Evolutionary conservation across 2,797 vertebrate genomes (phyloP).

Genomic region (Argya squamiceps): DNA sequence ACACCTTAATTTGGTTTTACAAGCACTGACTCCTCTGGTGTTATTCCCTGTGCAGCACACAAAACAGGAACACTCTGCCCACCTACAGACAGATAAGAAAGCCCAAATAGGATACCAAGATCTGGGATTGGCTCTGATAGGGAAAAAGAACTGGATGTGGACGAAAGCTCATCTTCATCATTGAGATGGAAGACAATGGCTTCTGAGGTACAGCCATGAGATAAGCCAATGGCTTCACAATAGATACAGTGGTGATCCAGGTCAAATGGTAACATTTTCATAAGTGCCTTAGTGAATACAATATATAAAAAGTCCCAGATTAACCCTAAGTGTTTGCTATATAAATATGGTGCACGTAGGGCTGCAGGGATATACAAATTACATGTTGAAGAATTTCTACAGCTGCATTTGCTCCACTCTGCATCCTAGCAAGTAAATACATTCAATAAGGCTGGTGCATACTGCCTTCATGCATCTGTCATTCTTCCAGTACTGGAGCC

Average conservation of each 20-base stretch:
- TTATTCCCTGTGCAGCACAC: neutral
- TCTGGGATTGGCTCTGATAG: neutral
- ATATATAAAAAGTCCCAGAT: neutral
- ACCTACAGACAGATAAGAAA: neutral
- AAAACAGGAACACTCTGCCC: neutral
- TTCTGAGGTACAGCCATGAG: neutral
- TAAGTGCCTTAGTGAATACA: neutral
- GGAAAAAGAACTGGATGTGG: neutral
- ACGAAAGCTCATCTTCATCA: neutral
- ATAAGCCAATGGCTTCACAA: neutral
- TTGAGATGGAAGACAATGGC: neutral
- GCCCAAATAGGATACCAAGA: neutral
- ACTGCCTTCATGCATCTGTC: neutral
- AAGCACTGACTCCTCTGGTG: neutral
- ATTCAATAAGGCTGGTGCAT: neutral
- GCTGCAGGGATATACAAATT: neutral
- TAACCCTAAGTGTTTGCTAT: neutral
- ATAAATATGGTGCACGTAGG: neutral
- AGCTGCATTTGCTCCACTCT: neutral
- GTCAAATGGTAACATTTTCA: neutral
- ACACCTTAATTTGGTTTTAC: conserved; percentile 30
- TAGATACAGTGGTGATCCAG: neutral
- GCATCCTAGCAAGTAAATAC: neutral
- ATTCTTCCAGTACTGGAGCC: neutral
- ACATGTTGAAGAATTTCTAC: neutral